Evolutionary conservation across 2,888 invertebrate species (phyloP), one percentile per base, ranked within the genome.

Genomic region (Ochropleura leucogaster): DNA sequence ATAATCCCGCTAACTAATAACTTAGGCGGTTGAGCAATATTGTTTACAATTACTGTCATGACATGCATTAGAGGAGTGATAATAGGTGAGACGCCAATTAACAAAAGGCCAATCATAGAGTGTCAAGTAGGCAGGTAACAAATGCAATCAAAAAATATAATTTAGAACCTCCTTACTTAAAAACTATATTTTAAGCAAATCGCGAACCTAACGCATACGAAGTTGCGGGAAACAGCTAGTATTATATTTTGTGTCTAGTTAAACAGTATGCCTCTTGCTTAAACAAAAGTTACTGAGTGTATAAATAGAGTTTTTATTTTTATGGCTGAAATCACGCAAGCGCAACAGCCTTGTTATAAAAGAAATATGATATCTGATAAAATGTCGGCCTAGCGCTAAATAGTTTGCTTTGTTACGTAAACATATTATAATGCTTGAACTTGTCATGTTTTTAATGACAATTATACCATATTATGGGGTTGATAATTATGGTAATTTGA

Each of bases 331-430:
- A 86, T 86, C 88, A 88, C 85, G 91, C 90, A 88, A 88, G 87
- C 87, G 89, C 80, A 85, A 86, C 82, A 88, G 69, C 89, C 91
- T 91, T 89, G 90, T 78, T 84, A 82, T n/a, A n/a, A n/a, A n/a
- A n/a, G n/a, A 84, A 74, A 81, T 76, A 74, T 88, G 70, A 80
- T 86, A 89, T 89, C 88, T 82, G 86, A 89, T 88, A 78, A 81
- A 85, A 84, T 83, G 85, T 85, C 88, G 64, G 67, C 68, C 72
- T 77, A 80, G 73, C 64, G n/a, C 75, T 73, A 71, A 81, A 79
- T 82, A 72, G 68, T 72, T 71, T 67, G 68, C 62, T 77, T 71
- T 67, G 69, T 83, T 83, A 72, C 73, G 74, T 72, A 67, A 67
- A 55, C 57, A n/a, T 40, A 44, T 47, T 46, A 40, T 47, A 72